Conservation (phyloP, 2,888 invertebrate species). For the Ormyrus pomaceus region DNA sequence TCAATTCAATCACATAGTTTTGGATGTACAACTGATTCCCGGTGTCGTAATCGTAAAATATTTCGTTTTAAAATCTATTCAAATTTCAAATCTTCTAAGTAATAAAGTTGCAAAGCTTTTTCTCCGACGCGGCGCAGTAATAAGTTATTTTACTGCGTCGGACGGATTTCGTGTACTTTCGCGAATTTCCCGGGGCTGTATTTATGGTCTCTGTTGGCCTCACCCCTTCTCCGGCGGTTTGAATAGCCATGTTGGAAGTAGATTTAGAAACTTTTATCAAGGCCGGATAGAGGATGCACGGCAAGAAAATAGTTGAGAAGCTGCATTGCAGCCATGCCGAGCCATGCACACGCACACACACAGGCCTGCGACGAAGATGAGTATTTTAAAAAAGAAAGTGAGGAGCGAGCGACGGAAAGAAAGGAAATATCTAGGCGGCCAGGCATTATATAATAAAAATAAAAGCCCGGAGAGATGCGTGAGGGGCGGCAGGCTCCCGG, state of each 20-base stretch:
- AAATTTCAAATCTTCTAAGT: too few relatives aligned
- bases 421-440: background rate
- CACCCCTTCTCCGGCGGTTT: slow-evolving; percentile 1
- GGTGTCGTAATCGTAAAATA: too few relatives aligned
- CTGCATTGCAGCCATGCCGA: too few relatives aligned
- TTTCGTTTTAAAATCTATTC: too few relatives aligned
- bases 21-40: too few relatives aligned
- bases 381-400: background rate
- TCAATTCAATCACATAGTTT: too few relatives aligned
- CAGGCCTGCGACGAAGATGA: too few relatives aligned
- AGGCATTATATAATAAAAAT: background rate
- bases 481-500: background rate
- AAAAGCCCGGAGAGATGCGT: background rate
- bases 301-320: slow-evolving; percentile 14
- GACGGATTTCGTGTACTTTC: slow-evolving; percentile 12
- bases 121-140: background rate
- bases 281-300: background rate
- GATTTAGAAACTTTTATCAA: slow-evolving; percentile 41
- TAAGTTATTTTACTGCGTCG: slow-evolving; percentile 7
- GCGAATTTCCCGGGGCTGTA: slow-evolving; percentile 14
- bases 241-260: slow-evolving; percentile 14
- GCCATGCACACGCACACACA: background rate
- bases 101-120: too few relatives aligned
- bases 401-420: background rate
- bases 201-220: background rate